A percentile compares a stretch with the other conserved stretches of the same genome.
Evolutionary conservation across 2,888 invertebrate genomes (phyloP).

Genomic region (Helicoverpa assulta): DNA sequence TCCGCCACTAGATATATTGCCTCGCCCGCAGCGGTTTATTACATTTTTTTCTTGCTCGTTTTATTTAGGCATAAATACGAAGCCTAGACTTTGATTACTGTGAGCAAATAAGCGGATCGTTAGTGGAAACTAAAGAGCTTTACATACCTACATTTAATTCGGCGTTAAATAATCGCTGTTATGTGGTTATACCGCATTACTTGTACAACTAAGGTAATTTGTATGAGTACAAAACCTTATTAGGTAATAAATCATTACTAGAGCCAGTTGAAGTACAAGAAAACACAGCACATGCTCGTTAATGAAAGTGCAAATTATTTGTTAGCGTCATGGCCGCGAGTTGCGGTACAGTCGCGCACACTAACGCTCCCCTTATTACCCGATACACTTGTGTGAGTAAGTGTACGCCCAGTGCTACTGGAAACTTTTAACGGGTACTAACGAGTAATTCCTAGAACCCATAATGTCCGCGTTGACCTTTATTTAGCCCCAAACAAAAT

Average conservation of each 20-base stretch:
- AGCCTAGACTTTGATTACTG: slow-evolving; percentile 27
- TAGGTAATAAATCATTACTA: slow-evolving; percentile 66
- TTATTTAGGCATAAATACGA: slow-evolving; percentile 42
- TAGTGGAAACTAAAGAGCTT: slow-evolving; percentile 15
- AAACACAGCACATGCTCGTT: slow-evolving; percentile 63
- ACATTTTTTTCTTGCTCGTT: slow-evolving; percentile 47
- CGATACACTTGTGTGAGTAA: slow-evolving; percentile 38
- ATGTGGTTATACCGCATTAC: slow-evolving; percentile 49
- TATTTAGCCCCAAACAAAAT: slow-evolving; percentile 43
- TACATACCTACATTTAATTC: slow-evolving; percentile 15
- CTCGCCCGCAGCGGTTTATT: slow-evolving; percentile 53
- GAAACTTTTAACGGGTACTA: slow-evolving; percentile 42
- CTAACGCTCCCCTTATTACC: slow-evolving; percentile 30
- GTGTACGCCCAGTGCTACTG: slow-evolving; percentile 19
- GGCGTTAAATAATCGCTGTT: slow-evolving; percentile 32
- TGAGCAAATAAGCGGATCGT: slow-evolving; percentile 16
- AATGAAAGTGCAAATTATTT: slow-evolving; percentile 67
- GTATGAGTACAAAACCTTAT: slow-evolving; percentile 53
- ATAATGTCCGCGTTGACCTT: slow-evolving; percentile 55
- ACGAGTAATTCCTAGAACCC: slow-evolving; percentile 58
- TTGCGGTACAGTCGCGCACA: slow-evolving; percentile 51
- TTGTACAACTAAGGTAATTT: slow-evolving; percentile 55
- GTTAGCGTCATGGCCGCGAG: slow-evolving; percentile 57
- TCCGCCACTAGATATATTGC: slow-evolving; percentile 62
- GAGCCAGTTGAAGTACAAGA: slow-evolving; percentile 56